Evolutionary conservation across 1,140 invertebrate genomes (phyloP), one percentile per base, ranked within the genome.

Genomic region (Drosophila sproati): DNA sequence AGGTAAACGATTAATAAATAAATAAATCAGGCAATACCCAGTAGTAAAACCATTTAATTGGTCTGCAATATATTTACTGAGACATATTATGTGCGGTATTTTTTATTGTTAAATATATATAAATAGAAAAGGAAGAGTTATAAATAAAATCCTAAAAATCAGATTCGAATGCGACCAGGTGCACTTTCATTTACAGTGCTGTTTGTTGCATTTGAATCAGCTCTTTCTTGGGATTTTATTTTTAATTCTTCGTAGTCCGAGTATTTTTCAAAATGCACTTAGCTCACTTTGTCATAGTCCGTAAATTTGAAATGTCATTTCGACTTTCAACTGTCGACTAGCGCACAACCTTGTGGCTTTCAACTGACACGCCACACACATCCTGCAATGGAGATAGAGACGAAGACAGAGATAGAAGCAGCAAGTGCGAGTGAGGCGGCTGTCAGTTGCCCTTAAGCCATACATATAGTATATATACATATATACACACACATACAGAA

Each of bases 241-340:
- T 86, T 87, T 76, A 82, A 73, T 67, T 78, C 51, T n/a, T 55
- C 52, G 59, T 52, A 45, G 78, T 57, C 61, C 57, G 70, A 78
- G 71, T 68, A 86, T 78, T 86, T 69, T 74, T 88, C 79, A 86
- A 88, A 88, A 79, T 82, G 83, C 83, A 79, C 88, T 86, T 86
- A 86, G 87, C 82, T 86, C 82, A 86, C 83, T 86, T 86, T 86
- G 83, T 86, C 83, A 86, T 86, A 88, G 82, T 75, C 83, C 68
- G 82, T 86, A 88, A 86, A 86, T 86, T 88, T 86, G 83, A 86
- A 88, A 86, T 86, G 82, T 86, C 82, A 86, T 82, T 80, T 83
- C 76, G 72, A 77, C 79, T 87, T 85, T 87, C 71, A 80, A 68
- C 82, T 85, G 80, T 82, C 80, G 77, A 83, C 76, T 73, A 60